Evolutionary conservation across 2,113 vertebrate species (phyloP).

Genomic region (Patagioenas fasciata): DNA sequence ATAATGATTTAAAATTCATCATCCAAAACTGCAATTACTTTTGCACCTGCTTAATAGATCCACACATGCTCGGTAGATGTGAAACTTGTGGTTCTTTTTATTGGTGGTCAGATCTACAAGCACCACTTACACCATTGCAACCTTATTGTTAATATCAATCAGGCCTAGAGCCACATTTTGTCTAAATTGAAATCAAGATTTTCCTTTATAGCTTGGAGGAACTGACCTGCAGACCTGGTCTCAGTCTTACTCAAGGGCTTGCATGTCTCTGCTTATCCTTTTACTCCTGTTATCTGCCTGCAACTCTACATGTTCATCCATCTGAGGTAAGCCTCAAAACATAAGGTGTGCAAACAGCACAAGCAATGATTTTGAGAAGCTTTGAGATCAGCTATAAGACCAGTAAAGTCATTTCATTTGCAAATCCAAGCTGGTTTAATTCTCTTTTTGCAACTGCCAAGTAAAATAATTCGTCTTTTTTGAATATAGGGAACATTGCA

Average conservation of each 20-base stretch:
- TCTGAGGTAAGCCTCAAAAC: not conserved
- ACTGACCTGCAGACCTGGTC: not conserved
- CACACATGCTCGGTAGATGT: fast-evolving
- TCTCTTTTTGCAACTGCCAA: not conserved
- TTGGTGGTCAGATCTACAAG: not conserved
- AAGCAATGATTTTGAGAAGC: not conserved
- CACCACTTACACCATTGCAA: not conserved
- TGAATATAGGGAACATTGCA: not conserved
- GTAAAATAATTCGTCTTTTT: not conserved
- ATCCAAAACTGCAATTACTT: too few relatives aligned
- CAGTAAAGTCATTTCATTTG: not conserved
- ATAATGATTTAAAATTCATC: too few relatives aligned
- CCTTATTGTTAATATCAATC: not conserved
- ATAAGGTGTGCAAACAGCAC: not conserved
- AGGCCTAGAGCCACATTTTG: not conserved
- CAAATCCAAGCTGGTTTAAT: not conserved
- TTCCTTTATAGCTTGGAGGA: not conserved
- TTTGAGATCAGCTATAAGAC: not conserved
- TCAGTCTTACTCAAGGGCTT: not conserved
- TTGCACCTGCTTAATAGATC: too few relatives aligned
- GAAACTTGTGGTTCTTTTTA: not conserved
- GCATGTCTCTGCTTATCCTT: not conserved
- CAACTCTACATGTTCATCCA: not conserved
- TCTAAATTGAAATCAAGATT: not conserved
- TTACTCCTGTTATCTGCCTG: not conserved